Conservation (phyloP, 2,888 invertebrate genomes). For the Drosophila maculinotata region DNA sequence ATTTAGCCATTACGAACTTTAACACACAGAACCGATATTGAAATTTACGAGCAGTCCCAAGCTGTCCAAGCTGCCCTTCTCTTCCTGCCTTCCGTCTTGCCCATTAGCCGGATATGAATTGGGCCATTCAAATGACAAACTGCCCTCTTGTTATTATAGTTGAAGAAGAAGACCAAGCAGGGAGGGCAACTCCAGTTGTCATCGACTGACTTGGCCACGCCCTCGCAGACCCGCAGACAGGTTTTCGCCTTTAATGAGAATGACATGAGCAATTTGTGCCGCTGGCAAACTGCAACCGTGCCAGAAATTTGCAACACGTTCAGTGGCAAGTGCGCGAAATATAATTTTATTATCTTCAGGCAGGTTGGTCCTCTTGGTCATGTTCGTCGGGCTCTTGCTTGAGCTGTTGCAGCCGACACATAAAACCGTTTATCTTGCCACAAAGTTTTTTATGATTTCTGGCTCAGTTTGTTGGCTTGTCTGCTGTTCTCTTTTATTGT, state of each 20-base stretch:
- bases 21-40: slow-evolving; percentile 29
- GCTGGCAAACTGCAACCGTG: slow-evolving; percentile 17
- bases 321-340: no score
- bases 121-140: slow-evolving; percentile 60
- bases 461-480: slow-evolving; percentile 24
- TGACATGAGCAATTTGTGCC: slow-evolving; percentile 22
- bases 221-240: background rate
- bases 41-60: slow-evolving; percentile 58
- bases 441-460: slow-evolving; percentile 27
- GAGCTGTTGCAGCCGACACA: slow-evolving; percentile 46
- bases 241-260: background rate
- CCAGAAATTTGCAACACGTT: slow-evolving; percentile 28
- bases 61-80: slow-evolving; percentile 9
- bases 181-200: slow-evolving; percentile 20
- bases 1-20: slow-evolving; percentile 43
- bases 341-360: slow-evolving; percentile 18
- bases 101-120: slow-evolving; percentile 59
- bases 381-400: no score
- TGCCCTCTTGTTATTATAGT: background rate
- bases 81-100: slow-evolving; percentile 26
- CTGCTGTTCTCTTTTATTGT: slow-evolving; percentile 23
- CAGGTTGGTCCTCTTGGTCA: background rate
- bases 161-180: background rate
- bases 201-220: slow-evolving; percentile 8
- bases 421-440: slow-evolving; percentile 48